Evolutionary conservation across 2,113 vertebrate genomes (phyloP), one percentile per base, ranked within the genome.

Genomic region (Carettochelys insculpta): DNA sequence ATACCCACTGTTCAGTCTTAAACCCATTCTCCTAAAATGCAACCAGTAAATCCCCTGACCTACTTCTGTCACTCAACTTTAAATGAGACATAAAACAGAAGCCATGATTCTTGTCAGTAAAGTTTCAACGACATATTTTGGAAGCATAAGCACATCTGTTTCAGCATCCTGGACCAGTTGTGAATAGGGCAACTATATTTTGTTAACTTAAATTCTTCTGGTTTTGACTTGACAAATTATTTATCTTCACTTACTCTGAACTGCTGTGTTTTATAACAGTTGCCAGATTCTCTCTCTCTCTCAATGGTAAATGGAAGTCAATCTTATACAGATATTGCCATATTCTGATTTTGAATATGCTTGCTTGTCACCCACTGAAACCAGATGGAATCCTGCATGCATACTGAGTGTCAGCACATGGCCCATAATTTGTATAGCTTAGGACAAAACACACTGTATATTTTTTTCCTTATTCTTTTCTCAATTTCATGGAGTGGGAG

Each of bases 131-230:
- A 71, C 27, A 11, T 47, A 10, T 90, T 80, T 80, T 41, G 38
- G 38, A 54, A 80, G 38, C 29, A 12, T 80, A 41, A 41, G 38
- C 77, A 20, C 87, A 82, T 9, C 5, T 68, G 1, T 90, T 87
- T 80, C 19, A 73, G 41, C 3, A 25, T 2, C 13, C 20, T 77
- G 24, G 5, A 58, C 82, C 87, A 68, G 13, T 82, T 80, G 27
- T 52, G 77, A 12, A 29, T 51, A 52, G 24, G 54, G 2, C 61
- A 81, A 51, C 71, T 90, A 11, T 85, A 17, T 9, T 86, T 38
- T 77, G 22, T 85, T 89, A 76, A 56, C 6, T 85, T 94, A 11
- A 54, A 43, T 92, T 95, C 86, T 85, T 56, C 12, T 81, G 16
- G 13, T 85, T 90, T 5, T 56, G 41, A 29, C 11, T 80, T 73